These are phyloP conservation scores for Semotilus atromaculatus DNA, from an alignment of 2,797 vertebrate species.

Conservation along the genomic window DNA sequence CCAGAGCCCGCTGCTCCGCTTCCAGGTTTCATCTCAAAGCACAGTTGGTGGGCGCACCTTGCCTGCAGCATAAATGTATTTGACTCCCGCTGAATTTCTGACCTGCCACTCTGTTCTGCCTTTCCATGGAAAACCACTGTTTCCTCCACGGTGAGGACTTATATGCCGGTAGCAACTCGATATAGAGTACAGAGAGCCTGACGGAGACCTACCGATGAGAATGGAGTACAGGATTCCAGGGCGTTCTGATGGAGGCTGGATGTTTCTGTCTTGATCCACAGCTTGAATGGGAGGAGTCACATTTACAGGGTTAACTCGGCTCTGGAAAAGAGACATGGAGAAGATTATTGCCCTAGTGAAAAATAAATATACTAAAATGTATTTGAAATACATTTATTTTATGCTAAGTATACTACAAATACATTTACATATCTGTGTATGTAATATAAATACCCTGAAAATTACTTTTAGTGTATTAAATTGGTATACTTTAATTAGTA, in stretches of 20 bases:
- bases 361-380: too few relatives aligned
- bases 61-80: slow-evolving; percentile 32
- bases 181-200: slow-evolving; percentile 4
- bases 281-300: slow-evolving; percentile 93
- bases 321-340: slow-evolving; percentile 71
- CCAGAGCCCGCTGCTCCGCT: slow-evolving; percentile 23
- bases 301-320: slow-evolving; percentile 89
- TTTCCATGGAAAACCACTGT: slow-evolving; percentile 18
- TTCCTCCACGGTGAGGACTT: background rate
- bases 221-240: slow-evolving; percentile 94
- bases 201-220: slow-evolving; percentile 87
- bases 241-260: slow-evolving; percentile 90
- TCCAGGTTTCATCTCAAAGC: slow-evolving; percentile 66
- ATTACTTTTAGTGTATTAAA: too few relatives aligned
- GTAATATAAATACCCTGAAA: too few relatives aligned
- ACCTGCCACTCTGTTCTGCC: slow-evolving; percentile 17
- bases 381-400: too few relatives aligned
- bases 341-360: background rate
- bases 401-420: too few relatives aligned
- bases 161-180: background rate
- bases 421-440: too few relatives aligned
- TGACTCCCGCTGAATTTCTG: slow-evolving; percentile 40
- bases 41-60: slow-evolving; percentile 47
- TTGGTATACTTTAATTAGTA: too few relatives aligned
- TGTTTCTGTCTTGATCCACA: slow-evolving; percentile 94